Base-by-base conservation (phyloP, 2,888 invertebrate species). In the Palloptera scutellata region DNA sequence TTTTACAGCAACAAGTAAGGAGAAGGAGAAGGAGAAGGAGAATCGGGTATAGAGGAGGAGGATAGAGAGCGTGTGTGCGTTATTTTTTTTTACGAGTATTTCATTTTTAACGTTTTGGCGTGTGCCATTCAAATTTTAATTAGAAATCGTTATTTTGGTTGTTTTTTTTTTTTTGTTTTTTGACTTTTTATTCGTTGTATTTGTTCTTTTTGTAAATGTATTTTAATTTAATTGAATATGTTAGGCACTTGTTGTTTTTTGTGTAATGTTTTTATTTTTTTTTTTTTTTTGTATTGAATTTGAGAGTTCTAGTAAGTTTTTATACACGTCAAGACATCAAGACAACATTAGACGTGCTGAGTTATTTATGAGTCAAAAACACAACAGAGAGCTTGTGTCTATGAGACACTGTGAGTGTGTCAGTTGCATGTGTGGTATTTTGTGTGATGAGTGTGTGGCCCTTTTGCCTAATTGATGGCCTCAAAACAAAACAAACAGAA, bases 111-210 rank as follows among this genome's bases (percentile, higher is more conserved):
- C 52, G 51, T 12, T 17, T 61, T 52, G 51, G 52, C 52, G 61
- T 61, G 61, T 61, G 61, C 41, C 52, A 61, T 52, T n/a, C 51
- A 61, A 61, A 30, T 61, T 61, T 52, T 20, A 52, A 17, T 52
- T 40, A 15, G 30, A 17, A 41, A 51, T 52, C 20, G n/a, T 12
- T n/a, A 60, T 13, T 5, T n/a, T 48, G 1, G 12, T 41, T 15
- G 19, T 59, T 0, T 59, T 13, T 17, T 30, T 1, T 42, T 43
- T 8, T 45, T 17, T 60, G 20, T 60, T 10, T 45, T 51, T 30
- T 51, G 45, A 8, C 5, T 48, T 48, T 6, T 48, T 48, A 11
- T 48, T 15, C 10, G 2, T 48, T 15, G 48, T 48, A 15, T 48
- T 13, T 9, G 48, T 13, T 13, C 10, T 11, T 48, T 48, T 15